Percentiles rank a stretch among this genome's conserved stretches.
These are phyloP conservation scores for Collichthys lucidus DNA, from an alignment of 2,113 vertebrate genomes.

Conservation along the genomic window DNA sequence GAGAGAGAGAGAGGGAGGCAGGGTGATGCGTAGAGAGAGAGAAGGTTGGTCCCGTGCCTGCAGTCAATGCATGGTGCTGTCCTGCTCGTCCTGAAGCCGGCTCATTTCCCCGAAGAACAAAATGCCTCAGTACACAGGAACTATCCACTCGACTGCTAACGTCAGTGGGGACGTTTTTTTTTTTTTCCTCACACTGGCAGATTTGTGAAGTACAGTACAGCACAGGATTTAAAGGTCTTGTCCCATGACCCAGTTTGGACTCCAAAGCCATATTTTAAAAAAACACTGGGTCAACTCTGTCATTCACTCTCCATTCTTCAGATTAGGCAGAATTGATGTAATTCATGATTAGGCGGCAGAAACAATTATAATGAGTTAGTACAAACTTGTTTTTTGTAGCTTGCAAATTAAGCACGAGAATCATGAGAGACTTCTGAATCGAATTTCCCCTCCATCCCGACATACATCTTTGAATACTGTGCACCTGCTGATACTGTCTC, in stretches of 20 bases:
- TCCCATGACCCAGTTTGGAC: slow-evolving; percentile 6
- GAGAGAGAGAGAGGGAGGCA: not conserved
- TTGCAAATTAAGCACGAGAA: slow-evolving; percentile 11
- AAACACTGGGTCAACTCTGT: slow-evolving; percentile 6
- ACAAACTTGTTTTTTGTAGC: not conserved
- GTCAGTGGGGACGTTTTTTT: not conserved
- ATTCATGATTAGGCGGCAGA: slow-evolving; percentile 7
- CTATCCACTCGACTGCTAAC: slow-evolving; percentile 25
- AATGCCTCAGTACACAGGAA: slow-evolving; percentile 63
- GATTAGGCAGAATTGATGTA: not conserved
- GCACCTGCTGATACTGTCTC: not conserved
- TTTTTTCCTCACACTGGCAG: not conserved
- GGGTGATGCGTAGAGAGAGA: not conserved
- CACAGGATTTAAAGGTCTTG: slow-evolving; percentile 6
- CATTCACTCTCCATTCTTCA: not conserved
- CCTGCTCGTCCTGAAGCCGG: slow-evolving; percentile 27
- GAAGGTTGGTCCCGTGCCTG: slow-evolving; percentile 24
- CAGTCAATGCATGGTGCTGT: slow-evolving; percentile 35
- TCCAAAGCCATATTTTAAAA: slow-evolving; percentile 2
- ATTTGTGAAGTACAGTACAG: not conserved
- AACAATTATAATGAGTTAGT: not conserved
- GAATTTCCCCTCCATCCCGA: not conserved
- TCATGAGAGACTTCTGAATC: slow-evolving; percentile 8
- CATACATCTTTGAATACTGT: not conserved
- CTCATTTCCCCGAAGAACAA: slow-evolving; percentile 62